phyloP scores from a whole-genome alignment of 2,797 vertebrate genomes.

The Muscicapa comitata region DNA sequence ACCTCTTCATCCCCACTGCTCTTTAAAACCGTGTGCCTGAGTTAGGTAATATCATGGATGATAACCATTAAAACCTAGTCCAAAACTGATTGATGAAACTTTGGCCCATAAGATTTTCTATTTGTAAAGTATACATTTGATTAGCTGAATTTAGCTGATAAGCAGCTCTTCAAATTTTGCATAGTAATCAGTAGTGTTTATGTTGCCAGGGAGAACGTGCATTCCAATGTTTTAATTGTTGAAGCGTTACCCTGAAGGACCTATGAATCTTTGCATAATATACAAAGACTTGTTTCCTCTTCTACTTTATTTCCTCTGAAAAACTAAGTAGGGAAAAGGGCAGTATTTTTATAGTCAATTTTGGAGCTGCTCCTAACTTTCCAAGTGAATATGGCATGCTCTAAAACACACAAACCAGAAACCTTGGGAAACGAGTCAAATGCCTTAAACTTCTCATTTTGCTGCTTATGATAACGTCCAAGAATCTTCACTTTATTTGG shows the following conservation, averaged over 20 bases:
- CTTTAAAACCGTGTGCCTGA: neutral
- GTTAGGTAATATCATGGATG: neutral
- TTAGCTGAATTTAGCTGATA: neutral
- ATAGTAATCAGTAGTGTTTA: neutral
- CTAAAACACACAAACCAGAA: neutral
- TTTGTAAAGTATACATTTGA: neutral
- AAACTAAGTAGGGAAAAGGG: neutral
- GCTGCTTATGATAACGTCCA: neutral
- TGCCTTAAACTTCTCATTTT: neutral
- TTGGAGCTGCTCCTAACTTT: neutral
- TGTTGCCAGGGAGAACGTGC: neutral
- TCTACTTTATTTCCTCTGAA: neutral
- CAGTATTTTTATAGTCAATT: neutral
- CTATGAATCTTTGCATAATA: neutral
- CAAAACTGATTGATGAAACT: neutral
- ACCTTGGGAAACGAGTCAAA: neutral
- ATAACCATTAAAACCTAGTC: neutral
- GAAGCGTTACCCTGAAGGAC: neutral
- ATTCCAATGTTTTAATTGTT: neutral
- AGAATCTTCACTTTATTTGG: neutral
- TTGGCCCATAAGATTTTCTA: neutral
- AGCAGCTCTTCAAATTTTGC: neutral
- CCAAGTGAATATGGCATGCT: neutral
- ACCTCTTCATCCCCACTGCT: neutral
- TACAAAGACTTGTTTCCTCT: neutral